Base-by-base conservation (phyloP, 2,797 vertebrate genomes). In the Anguilla obscura region DNA sequence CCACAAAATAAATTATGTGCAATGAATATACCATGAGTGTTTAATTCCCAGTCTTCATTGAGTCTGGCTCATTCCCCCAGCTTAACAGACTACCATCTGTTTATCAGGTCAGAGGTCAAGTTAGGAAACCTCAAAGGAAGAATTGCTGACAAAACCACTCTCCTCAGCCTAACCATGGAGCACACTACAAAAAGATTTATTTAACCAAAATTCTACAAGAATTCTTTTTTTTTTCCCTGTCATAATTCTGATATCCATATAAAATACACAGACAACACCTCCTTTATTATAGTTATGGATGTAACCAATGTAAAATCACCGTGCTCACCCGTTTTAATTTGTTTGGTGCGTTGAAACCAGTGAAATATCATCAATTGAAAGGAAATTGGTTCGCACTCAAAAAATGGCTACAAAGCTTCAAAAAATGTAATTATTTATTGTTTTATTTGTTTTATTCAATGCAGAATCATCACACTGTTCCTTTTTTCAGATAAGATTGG, bases 31-130 rank as follows among this genome's bases (percentile, higher is more conserved):
- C 76, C 76, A 48, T 48, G 8, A 48, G 30, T 36, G 16, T 24
- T 80, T 82, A 50, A 82, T 82, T 82, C 48, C 7, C 40, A 10
- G 45, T 82, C 79, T 76, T 66, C 79, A 24, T 76, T 76, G 71
- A 36, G 71, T 6, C 71, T 40, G 71, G 6, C 33, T 8, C 45
- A 82, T n/a, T 82, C 21, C 79, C 36, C 45, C 40, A 21, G 6
- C 40, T 82, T 50, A 48, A 50, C 79, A 82, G 40, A 82, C 76
- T 50, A 4, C 74, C 30, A 82, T 82, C 45, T 82, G 79, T 48
- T 82, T 48, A 76, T 76, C 30, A 82, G 79, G 40, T 82, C 79
- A 82, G 24, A 82, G 79, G 18, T 82, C 40, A 24, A 48, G 6
- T 10, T 50, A 21, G 40, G 7, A 82, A 82, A 24, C 18, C 21